These are phyloP conservation scores for Pyrocoelia pectoralis DNA, from an alignment of 2,888 invertebrate genomes.

Conservation along the genomic window DNA sequence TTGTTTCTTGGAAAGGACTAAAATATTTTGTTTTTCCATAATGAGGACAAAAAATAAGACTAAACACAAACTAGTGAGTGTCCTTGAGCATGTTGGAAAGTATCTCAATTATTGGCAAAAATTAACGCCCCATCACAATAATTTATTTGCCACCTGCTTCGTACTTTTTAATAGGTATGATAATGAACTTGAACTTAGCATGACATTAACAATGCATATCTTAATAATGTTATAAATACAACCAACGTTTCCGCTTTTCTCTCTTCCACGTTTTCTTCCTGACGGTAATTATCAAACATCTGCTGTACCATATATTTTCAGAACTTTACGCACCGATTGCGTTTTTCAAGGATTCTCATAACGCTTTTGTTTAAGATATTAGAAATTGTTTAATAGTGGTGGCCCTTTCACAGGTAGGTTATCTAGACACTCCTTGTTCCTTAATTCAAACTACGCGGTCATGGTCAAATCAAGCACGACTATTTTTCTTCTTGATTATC, in stretches of 20 bases:
- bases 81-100: not conserved
- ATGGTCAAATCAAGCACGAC: constrained; percentile 21
- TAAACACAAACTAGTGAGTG: not conserved
- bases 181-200: constrained; percentile 26
- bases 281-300: constrained; percentile 3
- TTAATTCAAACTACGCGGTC: constrained; percentile 24
- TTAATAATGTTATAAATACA: constrained; percentile 1
- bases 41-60: too few relatives aligned
- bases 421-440: constrained; percentile 16
- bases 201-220: not conserved
- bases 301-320: not conserved
- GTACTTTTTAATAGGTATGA: constrained; percentile 19
- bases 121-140: not conserved
- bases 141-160: constrained; percentile 16
- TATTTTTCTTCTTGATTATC: not conserved
- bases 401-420: not conserved
- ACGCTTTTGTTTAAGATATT: not conserved
- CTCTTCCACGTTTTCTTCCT: not conserved
- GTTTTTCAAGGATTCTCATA: not conserved
- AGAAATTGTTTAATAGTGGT: not conserved
- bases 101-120: not conserved
- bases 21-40: too few relatives aligned
- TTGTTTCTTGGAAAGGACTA: too few relatives aligned
- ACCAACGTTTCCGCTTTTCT: constrained; percentile 7
- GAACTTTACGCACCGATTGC: not conserved